phyloP scores from a whole-genome alignment of 2,888 invertebrate genomes.

The Acronicta aceris region DNA sequence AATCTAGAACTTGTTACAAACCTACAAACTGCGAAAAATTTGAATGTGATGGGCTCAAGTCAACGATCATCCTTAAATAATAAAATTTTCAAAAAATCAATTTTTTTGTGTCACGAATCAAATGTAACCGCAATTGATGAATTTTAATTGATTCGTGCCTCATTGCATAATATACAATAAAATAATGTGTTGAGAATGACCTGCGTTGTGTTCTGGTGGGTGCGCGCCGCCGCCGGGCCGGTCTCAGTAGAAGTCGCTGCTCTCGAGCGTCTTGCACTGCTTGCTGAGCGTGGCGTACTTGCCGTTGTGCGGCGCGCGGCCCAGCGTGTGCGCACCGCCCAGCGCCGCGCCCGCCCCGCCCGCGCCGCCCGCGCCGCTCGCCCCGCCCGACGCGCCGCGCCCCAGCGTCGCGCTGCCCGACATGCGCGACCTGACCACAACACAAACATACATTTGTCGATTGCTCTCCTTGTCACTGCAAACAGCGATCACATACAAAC shows the following conservation, averaged over 20 bases:
- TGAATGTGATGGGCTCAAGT: no score
- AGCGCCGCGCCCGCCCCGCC: constrained; percentile 73
- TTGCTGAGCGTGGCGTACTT: constrained; percentile 98
- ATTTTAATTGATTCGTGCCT: no score
- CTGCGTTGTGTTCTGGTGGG: constrained; percentile 49
- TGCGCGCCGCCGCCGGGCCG: constrained; percentile 90
- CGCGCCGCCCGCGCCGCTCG: constrained; percentile 66
- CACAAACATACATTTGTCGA: neutral
- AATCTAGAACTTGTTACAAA: no score
- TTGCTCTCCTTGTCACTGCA: neutral
- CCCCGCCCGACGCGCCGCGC: constrained; percentile 55
- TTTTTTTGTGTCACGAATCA: no score
- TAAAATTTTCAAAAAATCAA: no score
- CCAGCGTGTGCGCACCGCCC: constrained; percentile 91
- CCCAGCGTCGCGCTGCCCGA: constrained; percentile 73
- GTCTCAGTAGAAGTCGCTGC: constrained; percentile 98
- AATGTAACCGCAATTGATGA: no score
- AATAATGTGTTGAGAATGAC: no score
- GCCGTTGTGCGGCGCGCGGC: constrained; percentile 93
- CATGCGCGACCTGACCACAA: constrained; percentile 71
- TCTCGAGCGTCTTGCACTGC: constrained; percentile 98
- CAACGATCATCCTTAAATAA: no score
- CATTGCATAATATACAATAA: no score
- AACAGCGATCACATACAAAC: neutral
- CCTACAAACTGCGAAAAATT: no score